Percentiles rank a stretch among this genome's conserved stretches.
Evolutionary conservation across 2,888 invertebrate genomes (phyloP).

Genomic region (Crioceris asparagi): DNA sequence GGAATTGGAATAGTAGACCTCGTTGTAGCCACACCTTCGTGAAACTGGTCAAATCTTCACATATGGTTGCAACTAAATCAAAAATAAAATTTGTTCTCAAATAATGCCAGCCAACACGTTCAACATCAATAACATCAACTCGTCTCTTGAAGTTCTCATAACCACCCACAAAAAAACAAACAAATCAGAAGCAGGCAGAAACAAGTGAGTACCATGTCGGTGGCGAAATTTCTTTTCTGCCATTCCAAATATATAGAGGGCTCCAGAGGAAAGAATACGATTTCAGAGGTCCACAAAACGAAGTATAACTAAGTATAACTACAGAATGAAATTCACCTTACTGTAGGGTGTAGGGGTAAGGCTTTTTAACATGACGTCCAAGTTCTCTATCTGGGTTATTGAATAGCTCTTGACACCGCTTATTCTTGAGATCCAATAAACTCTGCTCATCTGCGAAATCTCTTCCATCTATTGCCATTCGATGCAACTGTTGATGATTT

Average conservation of each 20-base stretch:
- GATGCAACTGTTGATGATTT: not conserved
- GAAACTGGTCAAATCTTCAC: not conserved
- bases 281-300: not conserved
- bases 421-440: constrained; percentile 5
- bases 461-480: not conserved
- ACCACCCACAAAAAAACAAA: constrained; percentile 7
- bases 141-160: constrained; percentile 3
- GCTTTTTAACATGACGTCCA: constrained; percentile 7
- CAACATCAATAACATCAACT: constrained; percentile 3
- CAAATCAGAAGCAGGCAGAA: constrained; percentile 2
- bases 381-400: constrained; percentile 7
- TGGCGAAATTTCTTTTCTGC: too few relatives aligned
- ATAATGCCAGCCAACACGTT: constrained; percentile 3
- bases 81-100: constrained; percentile 9
- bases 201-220: not conserved
- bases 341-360: constrained; percentile 11
- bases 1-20: too few relatives aligned
- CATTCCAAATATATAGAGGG: too few relatives aligned
- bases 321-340: constrained; percentile 6
- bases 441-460: not conserved
- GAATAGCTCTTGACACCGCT: constrained; percentile 7
- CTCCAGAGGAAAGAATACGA: not conserved
- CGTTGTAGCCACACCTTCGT: too few relatives aligned
- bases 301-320: constrained; percentile 6
- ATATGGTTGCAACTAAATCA: constrained; percentile 4